Base-by-base conservation (phyloP, 2,797 vertebrate species). In the Rhabdomys pumilio region DNA sequence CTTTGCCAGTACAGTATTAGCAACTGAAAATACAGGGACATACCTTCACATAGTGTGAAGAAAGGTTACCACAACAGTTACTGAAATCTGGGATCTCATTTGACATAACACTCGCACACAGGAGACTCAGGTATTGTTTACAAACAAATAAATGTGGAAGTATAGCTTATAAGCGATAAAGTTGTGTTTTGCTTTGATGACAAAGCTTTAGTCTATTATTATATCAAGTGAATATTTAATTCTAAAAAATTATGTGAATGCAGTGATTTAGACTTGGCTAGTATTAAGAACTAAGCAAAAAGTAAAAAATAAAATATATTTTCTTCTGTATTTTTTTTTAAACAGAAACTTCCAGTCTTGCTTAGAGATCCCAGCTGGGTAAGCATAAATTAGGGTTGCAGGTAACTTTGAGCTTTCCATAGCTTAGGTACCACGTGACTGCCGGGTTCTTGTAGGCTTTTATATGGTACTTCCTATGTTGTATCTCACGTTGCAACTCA, bases 331-430 rank as follows among this genome's bases (percentile, higher is more conserved):
- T 67, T 15, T 69, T n/a, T 91, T 93, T 86, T 96, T 92, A 2
- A 96, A 79, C 61, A 97, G 96, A 95, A 90, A 94, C 84, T 96
- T 89, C 80, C 89, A 72, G 17, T 87, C 24, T 77, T 95, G 34
- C 22, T 63, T 89, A 61, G 44, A 55, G 57, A 96, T 76, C 38
- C 59, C 47, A 94, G 53, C 44, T 94, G 76, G 86, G 87, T 94
- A 95, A 95, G 97, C 31, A 84, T 82, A 2, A 55, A 12, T 79
- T 93, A 69, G 44, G 8, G 57, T 31, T 73, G 6, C 24, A 83
- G 50, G 17, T 91, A 31, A 80, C 80, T 95, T 86, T 79, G 61
- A 82, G 59, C 8, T 50, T 69, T 69, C 93, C 55, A 9, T 14
- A 65, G 87, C 29, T 87, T 67, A 65, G 53, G 31, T 26, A 82